Percentiles rank a stretch among this genome's conserved stretches.
phyloP scores from a whole-genome alignment of 2,888 invertebrate genomes.

The Acronicta alni region DNA sequence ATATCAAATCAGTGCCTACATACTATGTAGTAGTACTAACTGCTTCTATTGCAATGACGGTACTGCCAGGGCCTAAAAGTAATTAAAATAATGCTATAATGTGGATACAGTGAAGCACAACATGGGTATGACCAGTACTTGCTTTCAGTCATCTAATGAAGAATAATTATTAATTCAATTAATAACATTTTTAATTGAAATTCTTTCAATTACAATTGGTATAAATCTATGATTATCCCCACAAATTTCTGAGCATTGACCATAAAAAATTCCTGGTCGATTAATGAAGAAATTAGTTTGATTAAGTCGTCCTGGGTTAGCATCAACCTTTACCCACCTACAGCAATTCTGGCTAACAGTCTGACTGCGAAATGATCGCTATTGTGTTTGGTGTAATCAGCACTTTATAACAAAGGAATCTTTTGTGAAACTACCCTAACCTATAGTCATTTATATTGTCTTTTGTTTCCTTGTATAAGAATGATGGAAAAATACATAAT shows the following conservation, averaged over 20 bases:
- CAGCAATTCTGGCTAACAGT: no score
- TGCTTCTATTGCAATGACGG: no score
- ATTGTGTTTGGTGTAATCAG: neutral
- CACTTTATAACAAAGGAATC: neutral
- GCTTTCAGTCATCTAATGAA: conserved; percentile 91
- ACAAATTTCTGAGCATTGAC: conserved; percentile 95
- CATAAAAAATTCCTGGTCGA: conserved; percentile 91
- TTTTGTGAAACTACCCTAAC: conserved; percentile 2
- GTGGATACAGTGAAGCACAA: no score
- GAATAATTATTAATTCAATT: conserved; percentile 88
- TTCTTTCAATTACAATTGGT: conserved; percentile 92
- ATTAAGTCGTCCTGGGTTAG: conserved; percentile 91
- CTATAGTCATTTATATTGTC: neutral
- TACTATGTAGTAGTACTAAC: no score
- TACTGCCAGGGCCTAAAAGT: no score
- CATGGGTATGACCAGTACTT: conserved; percentile 92
- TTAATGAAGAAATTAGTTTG: conserved; percentile 90
- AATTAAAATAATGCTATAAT: no score
- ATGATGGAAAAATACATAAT: neutral
- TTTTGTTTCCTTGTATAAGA: neutral
- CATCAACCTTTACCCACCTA: conserved; percentile 91
- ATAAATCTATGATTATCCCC: conserved; percentile 95
- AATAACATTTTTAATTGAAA: conserved; percentile 87
- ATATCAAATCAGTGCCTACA: no score
- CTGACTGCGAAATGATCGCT: no score